These are phyloP conservation scores for Hyles vespertilio DNA, from an alignment of 1,140 invertebrate species.

Conservation along the genomic window DNA sequence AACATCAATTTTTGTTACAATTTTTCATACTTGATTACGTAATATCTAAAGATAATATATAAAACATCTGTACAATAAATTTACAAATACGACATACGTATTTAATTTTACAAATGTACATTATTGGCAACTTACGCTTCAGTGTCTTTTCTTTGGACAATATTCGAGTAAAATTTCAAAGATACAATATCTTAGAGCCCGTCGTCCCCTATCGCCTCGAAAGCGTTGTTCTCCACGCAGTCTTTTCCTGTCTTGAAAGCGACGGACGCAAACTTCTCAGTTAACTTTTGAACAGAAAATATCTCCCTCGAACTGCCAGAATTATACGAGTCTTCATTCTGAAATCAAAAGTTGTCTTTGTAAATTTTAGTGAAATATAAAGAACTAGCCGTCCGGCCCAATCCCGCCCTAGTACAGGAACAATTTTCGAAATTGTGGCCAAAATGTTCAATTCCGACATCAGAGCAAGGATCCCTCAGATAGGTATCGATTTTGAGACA, in stretches of 20 bases:
- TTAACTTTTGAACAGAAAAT: conserved; percentile 76
- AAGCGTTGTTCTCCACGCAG: conserved; percentile 90
- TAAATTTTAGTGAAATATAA: no score
- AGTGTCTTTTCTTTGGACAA: conserved; percentile 30
- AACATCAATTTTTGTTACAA: no score
- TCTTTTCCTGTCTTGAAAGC: conserved; percentile 80
- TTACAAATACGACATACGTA: conserved; percentile 22
- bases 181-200: conserved; percentile 80
- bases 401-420: no score
- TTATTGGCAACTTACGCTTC: conserved; percentile 31
- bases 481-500: no score
- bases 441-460: no score
- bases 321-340: conserved; percentile 67
- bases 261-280: conserved; percentile 78
- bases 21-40: no score
- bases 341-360: conserved; percentile 25
- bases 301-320: conserved; percentile 65
- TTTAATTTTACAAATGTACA: conserved; percentile 29
- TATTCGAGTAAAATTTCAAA: conserved; percentile 10
- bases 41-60: conserved; percentile 13
- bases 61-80: conserved; percentile 17
- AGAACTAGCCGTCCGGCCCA: no score
- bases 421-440: no score
- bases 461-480: no score
- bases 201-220: conserved; percentile 93